A percentile compares a stretch with the other conserved stretches of the same genome.
phyloP scores from a whole-genome alignment of 2,113 vertebrate species.

The Atrichornis clamosus region DNA sequence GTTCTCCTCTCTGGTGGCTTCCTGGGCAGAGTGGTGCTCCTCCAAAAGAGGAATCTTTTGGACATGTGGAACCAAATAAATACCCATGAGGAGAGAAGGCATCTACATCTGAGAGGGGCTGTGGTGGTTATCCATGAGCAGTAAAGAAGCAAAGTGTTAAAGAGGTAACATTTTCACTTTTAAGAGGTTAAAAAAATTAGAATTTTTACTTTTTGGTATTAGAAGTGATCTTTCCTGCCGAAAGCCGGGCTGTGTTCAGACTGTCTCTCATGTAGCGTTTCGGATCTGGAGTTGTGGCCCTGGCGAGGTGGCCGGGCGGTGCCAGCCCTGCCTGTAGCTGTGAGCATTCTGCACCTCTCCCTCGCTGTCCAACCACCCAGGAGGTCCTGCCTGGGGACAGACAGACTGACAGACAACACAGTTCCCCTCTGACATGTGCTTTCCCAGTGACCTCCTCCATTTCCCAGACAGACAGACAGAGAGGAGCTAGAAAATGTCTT shows the following conservation, averaged over 20 bases:
- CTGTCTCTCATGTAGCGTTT: neutral
- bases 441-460: neutral
- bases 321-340: neutral
- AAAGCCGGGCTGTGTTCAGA: neutral
- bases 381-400: neutral
- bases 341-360: neutral
- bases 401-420: neutral
- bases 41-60: neutral
- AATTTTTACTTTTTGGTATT: neutral
- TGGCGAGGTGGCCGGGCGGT: too few species aligned
- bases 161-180: neutral
- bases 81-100: neutral
- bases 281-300: neutral
- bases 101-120: neutral
- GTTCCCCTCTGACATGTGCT: neutral
- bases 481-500: neutral
- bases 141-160: neutral
- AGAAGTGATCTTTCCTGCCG: neutral
- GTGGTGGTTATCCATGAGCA: fast-evolving
- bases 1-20: neutral
- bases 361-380: neutral
- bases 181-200: neutral
- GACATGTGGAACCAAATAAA: fast-evolving
- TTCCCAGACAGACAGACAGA: neutral
- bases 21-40: fast-evolving